These are phyloP conservation scores for Hoplodrina blanda DNA, from an alignment of 2,888 invertebrate species.

Conservation along the genomic window DNA sequence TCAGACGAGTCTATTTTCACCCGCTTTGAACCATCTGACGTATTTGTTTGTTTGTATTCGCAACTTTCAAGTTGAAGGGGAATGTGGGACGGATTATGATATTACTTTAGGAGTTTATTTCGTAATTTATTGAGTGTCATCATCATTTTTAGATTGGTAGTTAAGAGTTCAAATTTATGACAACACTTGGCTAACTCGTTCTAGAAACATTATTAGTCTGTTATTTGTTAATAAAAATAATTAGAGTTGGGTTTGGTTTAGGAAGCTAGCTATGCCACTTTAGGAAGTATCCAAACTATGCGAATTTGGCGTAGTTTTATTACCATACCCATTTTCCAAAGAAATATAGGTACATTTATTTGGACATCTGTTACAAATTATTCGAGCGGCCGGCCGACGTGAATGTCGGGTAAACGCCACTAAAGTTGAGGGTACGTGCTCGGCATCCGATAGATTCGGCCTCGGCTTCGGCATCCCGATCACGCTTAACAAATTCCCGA, in stretches of 20 bases:
- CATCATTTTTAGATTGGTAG: conserved; percentile 47
- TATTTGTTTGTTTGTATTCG: conserved; percentile 87
- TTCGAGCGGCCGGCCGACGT: conserved; percentile 46
- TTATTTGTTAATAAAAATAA: conserved; percentile 51
- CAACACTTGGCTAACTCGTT: conserved; percentile 33
- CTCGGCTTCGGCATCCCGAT: conserved; percentile 70
- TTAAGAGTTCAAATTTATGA: conserved; percentile 53
- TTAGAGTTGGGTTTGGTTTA: conserved; percentile 18
- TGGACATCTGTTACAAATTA: conserved; percentile 58
- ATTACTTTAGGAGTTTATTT: conserved; percentile 60
- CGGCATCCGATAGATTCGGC: conserved; percentile 63
- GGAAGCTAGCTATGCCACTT: conserved; percentile 16
- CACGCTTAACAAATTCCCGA: conserved; percentile 78
- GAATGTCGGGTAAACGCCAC: conserved; percentile 71
- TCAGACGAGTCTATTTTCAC: conserved; percentile 87
- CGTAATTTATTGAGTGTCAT: conserved; percentile 58
- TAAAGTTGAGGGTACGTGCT: conserved; percentile 72
- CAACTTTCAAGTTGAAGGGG: conserved; percentile 80
- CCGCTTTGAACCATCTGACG: conserved; percentile 82
- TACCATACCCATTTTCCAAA: conserved; percentile 22
- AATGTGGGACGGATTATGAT: conserved; percentile 67
- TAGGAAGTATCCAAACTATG: conserved; percentile 3
- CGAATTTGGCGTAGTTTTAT: background rate
- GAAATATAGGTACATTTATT: conserved; percentile 34
- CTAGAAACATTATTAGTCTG: conserved; percentile 30